phyloP scores from a whole-genome alignment of 1,140 invertebrate species.

The Bombus pyrosoma region DNA sequence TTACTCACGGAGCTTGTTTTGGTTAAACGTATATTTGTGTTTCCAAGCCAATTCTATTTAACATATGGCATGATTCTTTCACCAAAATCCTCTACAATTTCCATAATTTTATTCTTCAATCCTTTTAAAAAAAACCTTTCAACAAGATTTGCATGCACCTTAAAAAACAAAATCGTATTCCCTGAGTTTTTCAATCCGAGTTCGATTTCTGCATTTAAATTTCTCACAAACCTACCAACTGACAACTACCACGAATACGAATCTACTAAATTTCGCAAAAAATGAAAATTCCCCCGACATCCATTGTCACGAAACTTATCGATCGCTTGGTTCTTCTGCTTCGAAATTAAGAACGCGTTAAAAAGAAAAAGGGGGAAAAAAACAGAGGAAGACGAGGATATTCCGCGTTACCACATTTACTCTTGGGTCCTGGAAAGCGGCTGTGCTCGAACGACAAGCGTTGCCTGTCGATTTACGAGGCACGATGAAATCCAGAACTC shows the following conservation, averaged over 20 bases:
- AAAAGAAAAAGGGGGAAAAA: too few species aligned
- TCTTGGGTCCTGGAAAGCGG: neutral
- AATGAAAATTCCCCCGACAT: neutral
- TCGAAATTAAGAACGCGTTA: neutral
- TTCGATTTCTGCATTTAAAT: neutral
- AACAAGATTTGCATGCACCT: too few species aligned
- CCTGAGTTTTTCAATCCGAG: neutral
- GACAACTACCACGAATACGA: neutral
- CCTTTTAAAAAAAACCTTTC: neutral
- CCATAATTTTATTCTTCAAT: neutral
- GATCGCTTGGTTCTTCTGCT: neutral
- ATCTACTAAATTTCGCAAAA: neutral
- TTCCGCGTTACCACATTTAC: constrained; percentile 12
- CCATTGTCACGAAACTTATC: neutral
- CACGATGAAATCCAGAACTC: constrained; percentile 12
- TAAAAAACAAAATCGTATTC: neutral
- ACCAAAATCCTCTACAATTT: neutral
- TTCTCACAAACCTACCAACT: too few species aligned
- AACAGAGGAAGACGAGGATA: neutral
- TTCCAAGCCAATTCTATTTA: too few species aligned
- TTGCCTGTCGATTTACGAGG: constrained; percentile 22
- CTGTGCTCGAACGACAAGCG: neutral
- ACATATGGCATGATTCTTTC: too few species aligned
- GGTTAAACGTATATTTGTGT: neutral
- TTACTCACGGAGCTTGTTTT: neutral